Evolutionary conservation across 2,888 invertebrate species (phyloP), one percentile per base, ranked within the genome.

Genomic region (Cyaniris semiargus): DNA sequence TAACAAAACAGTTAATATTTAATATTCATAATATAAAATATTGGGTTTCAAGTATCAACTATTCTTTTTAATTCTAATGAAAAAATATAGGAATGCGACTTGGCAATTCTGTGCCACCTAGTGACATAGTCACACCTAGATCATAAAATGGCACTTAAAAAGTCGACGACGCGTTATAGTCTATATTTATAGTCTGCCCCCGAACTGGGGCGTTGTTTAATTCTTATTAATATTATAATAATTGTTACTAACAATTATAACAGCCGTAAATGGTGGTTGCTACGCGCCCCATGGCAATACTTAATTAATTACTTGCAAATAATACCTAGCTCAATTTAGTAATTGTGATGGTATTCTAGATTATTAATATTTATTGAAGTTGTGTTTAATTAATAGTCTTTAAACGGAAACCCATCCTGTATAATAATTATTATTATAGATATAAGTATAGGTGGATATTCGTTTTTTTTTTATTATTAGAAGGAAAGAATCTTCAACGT

Each of bases 141-240:
- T 74, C 53, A 74, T 74, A 74, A 74, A 74, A 74, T 27, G 48
- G 74, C 44, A 74, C 74, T 74, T 74, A 74, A 74, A 74, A 48
- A 74, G 38, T 72, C 48, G 23, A 72, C 66, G 66, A 66, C 66
- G 72, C 74, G 48, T 74, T 74, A 48, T 23, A 72, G 38, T 23
- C 74, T 21, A 15, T 74, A 53, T 53, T 72, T 48, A 74, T 74
- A 74, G 74, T 23, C 53, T 8, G 48, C 18, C 44, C n/a, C n/a
- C n/a, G 48, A 60, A 60, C 23, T 23, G 15, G 60, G 66, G 27
- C 66, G 27, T 27, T 31, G 66, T 66, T 66, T 60, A 60, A 60
- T 66, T 66, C 5, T 31, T 66, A 66, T 66, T 66, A 66, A 27
- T 66, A 66, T 31, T 31, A 66, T 66, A 66, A 66, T 66, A 66